Conservation (phyloP, 1,140 invertebrate genomes). For the Magallana ariakensis region DNA sequence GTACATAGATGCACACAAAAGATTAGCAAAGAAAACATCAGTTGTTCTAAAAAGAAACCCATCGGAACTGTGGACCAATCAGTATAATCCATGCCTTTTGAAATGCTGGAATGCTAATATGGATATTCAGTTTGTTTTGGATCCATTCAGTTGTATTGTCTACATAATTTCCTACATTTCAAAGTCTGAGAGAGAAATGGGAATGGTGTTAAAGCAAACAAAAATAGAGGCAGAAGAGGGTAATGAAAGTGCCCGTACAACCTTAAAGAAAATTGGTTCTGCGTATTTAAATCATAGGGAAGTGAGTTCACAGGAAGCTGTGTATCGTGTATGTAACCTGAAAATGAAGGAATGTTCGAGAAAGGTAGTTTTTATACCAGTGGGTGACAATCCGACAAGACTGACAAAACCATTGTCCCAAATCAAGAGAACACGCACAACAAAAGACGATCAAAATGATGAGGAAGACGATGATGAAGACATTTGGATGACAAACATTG, state of each 20-base stretch:
- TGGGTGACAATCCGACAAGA: no score
- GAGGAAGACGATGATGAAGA: neutral
- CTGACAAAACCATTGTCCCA: neutral
- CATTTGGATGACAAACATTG: neutral
- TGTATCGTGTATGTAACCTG: slow-evolving; percentile 34
- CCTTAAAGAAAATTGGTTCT: slow-evolving; percentile 43
- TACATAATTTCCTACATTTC: slow-evolving; percentile 49
- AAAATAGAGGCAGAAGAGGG: slow-evolving; percentile 46
- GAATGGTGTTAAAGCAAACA: slow-evolving; percentile 44
- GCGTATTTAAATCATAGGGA: slow-evolving; percentile 55
- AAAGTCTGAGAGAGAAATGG: slow-evolving; percentile 54
- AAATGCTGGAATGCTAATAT: slow-evolving; percentile 44
- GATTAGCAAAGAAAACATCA: neutral
- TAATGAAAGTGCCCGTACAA: slow-evolving; percentile 48
- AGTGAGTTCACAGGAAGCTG: slow-evolving; percentile 56
- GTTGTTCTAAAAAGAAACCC: neutral
- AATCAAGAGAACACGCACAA: neutral
- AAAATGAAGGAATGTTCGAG: no score
- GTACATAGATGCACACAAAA: neutral
- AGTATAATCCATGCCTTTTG: slow-evolving; percentile 43
- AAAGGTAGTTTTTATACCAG: no score
- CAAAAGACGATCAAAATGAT: neutral
- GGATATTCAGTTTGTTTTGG: slow-evolving; percentile 42
- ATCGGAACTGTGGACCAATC: slow-evolving; percentile 35
- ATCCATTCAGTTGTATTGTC: slow-evolving; percentile 31